Base-by-base conservation (phyloP, 1,140 invertebrate genomes). In the Meteorus sp. region DNA sequence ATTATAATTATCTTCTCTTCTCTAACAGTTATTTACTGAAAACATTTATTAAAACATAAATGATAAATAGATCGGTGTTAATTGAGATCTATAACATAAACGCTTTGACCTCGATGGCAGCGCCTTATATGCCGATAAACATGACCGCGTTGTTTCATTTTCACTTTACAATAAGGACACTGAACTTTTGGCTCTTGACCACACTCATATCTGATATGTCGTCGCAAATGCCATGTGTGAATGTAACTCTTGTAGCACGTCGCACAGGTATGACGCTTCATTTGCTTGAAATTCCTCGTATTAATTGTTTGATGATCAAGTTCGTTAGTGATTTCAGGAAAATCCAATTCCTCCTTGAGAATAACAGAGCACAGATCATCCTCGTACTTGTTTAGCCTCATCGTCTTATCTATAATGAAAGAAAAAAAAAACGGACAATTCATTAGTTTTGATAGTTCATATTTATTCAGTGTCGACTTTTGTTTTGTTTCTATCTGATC, bases 111-210 rank as follows among this genome's bases (percentile, higher is more conserved):
- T 3, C 60, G 63, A 61, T 73, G 71, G 45, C 68, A 64, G 23
- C 63, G 65, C 9, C 68, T 56, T 5, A 64, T 86, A 71, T 91
- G 88, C 22, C 89, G 86, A 48, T 88, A 86, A 7, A 90, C 80
- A 72, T 90, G 89, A 20, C 70, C 65, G 1, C 76, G 74, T 44
- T 81, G 76, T 19, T 78, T 76, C 69, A 74, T 75, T 27, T 71
- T 73, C 7, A 70, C 62, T 15, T 13, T 35, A 19, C 50, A 52
- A 35, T 52, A 52, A 0, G 72, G 72, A 23, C 73, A 77, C 51
- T 74, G 63, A 55, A 76, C 65, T 37, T 27, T 73, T 19, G 72
- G 71, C 15, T 70, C 66, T 23, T 71, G 68, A 3, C 70, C 71
- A 59, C 77, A 79, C 45, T 77, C 76, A 39, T 72, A 70, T 22